These are phyloP conservation scores for Liposcelis brunnea DNA, from an alignment of 2,888 invertebrate species.

Conservation along the genomic window DNA sequence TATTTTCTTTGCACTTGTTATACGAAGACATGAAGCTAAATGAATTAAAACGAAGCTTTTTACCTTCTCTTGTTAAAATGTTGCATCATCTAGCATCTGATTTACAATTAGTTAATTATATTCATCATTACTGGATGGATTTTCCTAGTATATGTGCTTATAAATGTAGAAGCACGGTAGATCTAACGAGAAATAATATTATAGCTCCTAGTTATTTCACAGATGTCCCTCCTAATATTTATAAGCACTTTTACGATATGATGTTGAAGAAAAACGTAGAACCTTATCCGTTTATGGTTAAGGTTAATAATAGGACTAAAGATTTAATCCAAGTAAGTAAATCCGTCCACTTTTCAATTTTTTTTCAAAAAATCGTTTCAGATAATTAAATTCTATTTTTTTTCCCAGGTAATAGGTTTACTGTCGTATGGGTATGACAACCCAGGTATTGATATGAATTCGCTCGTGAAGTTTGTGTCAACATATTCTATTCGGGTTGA, in stretches of 20 bases:
- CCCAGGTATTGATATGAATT: conserved; percentile 6
- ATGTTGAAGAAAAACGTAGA: conserved; percentile 33
- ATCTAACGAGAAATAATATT: conserved; percentile 21
- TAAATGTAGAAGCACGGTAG: conserved; percentile 17
- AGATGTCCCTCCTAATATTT: conserved; percentile 48
- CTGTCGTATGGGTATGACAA: conserved; percentile 22
- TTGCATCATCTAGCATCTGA: conserved; percentile 62
- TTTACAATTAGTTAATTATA: conserved; percentile 49
- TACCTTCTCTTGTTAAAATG: conserved; percentile 48
- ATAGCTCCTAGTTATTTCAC: conserved; percentile 41
- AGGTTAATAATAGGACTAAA: conserved; percentile 53
- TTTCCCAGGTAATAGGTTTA: conserved; percentile 14
- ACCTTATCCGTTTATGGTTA: conserved; percentile 53
- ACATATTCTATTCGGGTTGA: conserved; percentile 1
- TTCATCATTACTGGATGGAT: conserved; percentile 71
- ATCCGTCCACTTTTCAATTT: conserved; percentile 12
- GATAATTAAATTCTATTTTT: conserved; percentile 2
- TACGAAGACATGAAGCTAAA: conserved; percentile 85
- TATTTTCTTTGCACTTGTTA: conserved; percentile 68
- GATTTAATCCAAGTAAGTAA: conserved; percentile 53
- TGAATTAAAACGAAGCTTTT: conserved; percentile 44
- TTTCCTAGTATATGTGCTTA: conserved; percentile 44
- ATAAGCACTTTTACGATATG: conserved; percentile 48
- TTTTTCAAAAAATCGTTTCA: background rate
- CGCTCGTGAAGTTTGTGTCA: background rate